Conservation (phyloP, 2,797 vertebrate genomes). For the Merluccius polli region DNA sequence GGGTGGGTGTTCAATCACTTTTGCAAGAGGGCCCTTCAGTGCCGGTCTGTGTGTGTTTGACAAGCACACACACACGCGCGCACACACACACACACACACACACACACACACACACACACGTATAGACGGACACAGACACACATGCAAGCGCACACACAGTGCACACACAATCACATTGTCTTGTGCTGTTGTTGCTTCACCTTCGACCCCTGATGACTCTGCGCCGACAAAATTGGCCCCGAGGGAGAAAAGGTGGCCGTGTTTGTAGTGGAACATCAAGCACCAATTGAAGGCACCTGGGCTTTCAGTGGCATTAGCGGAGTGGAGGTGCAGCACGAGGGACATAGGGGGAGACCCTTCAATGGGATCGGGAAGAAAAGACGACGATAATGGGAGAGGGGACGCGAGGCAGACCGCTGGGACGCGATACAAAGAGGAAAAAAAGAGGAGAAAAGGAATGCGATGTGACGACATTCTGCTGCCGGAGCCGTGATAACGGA, state of each 20-base stretch:
- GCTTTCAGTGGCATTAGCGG: constrained; percentile 59
- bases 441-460: not conserved
- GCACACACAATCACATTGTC: not conserved
- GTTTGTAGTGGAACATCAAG: constrained; percentile 65
- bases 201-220: constrained; percentile 66
- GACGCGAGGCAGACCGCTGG: constrained; percentile 7
- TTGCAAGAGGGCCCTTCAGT: constrained; percentile 39
- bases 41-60: no score
- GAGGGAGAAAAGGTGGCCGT: constrained; percentile 42
- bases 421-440: constrained; percentile 7
- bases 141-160: no score
- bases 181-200: constrained; percentile 53
- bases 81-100: no score
- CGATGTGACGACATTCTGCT: not conserved
- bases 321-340: constrained; percentile 30
- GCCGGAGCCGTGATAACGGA: not conserved
- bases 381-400: constrained; percentile 12
- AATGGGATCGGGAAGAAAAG: constrained; percentile 15
- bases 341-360: constrained; percentile 5
- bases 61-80: constrained; percentile 44
- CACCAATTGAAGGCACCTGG: constrained; percentile 56
- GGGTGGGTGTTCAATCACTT: constrained; percentile 46
- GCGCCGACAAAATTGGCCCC: constrained; percentile 64
- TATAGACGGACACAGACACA: no score
- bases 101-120: constrained; percentile 42